Evolutionary conservation across 1,140 invertebrate species (phyloP).

Genomic region (Anastrepha obliqua): DNA sequence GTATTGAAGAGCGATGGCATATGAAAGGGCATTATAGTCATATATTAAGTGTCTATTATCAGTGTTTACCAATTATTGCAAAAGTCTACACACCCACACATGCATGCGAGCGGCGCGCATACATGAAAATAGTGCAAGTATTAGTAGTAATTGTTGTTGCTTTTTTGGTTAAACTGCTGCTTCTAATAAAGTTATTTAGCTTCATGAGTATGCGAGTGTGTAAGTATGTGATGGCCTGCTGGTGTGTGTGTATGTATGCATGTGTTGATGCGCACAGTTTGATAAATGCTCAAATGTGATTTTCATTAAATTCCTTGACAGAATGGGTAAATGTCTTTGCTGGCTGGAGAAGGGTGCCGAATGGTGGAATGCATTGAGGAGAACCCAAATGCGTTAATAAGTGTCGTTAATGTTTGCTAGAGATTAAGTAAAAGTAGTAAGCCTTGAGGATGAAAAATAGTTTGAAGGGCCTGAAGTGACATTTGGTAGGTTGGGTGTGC

Average conservation of each 20-base stretch:
- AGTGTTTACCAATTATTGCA: constrained; percentile 53
- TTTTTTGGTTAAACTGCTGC: neutral
- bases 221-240: neutral
- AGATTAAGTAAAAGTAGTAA: constrained; percentile 37
- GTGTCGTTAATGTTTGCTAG: constrained; percentile 50
- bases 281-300: constrained; percentile 50
- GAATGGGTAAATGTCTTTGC: neutral
- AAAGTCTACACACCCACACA: neutral
- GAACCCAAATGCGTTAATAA: constrained; percentile 34
- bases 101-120: no score
- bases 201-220: neutral
- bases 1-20: neutral
- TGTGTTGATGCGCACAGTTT: neutral
- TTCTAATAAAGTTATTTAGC: constrained; percentile 49
- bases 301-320: constrained; percentile 28
- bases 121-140: neutral
- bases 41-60: constrained; percentile 53
- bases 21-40: constrained; percentile 36
- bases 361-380: neutral
- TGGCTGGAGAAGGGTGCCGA: neutral
- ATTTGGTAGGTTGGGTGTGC: neutral
- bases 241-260: neutral
- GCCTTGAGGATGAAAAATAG: constrained; percentile 18
- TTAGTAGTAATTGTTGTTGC: neutral
- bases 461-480: neutral